Evolutionary conservation across 2,797 vertebrate genomes (phyloP).

Genomic region (Craterocephalus amniculus): DNA sequence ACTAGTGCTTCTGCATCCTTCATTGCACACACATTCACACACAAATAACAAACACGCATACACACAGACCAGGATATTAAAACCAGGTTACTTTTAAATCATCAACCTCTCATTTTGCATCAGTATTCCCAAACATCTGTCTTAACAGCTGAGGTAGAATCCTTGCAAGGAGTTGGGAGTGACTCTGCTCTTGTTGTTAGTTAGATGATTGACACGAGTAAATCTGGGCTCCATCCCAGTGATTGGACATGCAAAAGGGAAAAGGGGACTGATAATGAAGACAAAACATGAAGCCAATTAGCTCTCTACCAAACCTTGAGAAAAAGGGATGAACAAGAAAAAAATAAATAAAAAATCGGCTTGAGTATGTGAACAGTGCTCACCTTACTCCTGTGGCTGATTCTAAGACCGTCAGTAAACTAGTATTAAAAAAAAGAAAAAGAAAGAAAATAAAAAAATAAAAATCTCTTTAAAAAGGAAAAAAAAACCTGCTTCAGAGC

Average conservation of each 20-base stretch:
- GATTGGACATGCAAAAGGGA: slow-evolving; percentile 73
- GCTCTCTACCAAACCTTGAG: slow-evolving; percentile 25
- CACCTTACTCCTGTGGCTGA: slow-evolving; percentile 67
- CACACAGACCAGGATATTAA: slow-evolving; percentile 75
- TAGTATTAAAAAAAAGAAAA: slow-evolving; percentile 52
- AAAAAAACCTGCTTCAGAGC: slow-evolving; percentile 72
- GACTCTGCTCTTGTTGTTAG: slow-evolving; percentile 73
- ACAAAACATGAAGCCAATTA: slow-evolving; percentile 38
- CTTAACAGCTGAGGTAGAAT: slow-evolving; percentile 89
- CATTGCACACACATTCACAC: slow-evolving; percentile 65
- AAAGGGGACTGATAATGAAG: slow-evolving; percentile 32
- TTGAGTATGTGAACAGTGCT: slow-evolving; percentile 68
- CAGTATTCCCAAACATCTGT: slow-evolving; percentile 84
- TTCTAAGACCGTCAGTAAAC: slow-evolving; percentile 62
- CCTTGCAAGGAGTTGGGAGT: slow-evolving; percentile 84
- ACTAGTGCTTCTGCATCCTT: slow-evolving; percentile 84
- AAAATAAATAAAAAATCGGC: slow-evolving; percentile 34
- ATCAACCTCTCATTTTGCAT: slow-evolving; percentile 82
- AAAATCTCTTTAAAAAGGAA: slow-evolving; percentile 55
- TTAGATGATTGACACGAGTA: slow-evolving; percentile 72
- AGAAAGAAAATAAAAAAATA: slow-evolving; percentile 56
- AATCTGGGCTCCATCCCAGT: slow-evolving; percentile 75
- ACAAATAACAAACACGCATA: slow-evolving; percentile 17
- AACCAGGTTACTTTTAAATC: slow-evolving; percentile 73
- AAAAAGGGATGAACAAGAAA: not conserved